Evolutionary conservation across 2,113 vertebrate species (phyloP), one percentile per base, ranked within the genome.

Genomic region (Catharus bicknelli): DNA sequence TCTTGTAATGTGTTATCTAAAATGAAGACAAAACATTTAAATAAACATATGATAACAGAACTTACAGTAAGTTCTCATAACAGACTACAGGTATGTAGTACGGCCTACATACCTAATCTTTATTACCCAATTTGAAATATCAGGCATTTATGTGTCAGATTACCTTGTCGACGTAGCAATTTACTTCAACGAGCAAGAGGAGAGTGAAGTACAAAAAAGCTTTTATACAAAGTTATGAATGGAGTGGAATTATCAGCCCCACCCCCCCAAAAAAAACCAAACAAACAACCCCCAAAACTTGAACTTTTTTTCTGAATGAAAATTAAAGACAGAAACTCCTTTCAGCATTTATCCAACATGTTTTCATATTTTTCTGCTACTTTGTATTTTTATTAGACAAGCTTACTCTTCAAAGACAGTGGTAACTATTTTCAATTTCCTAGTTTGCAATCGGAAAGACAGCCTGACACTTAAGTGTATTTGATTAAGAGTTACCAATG

Each of bases 1-100:
- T 57, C 29, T 88, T 42, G 22, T 70, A 30, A 51, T 38, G 38
- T 1, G n/a, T 48, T 90, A 79, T 6, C 97, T 98, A 93, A 94
- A 97, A 96, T 1, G 29, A 86, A 95, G 63, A 86, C 14, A 95
- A 80, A 91, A 51, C 16, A 25, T 2, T 66, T 78, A 58, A 47
- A 85, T 42, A 55, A 83, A 95, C 66, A 14, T 9, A 25, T 53
- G 36, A 48, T 63, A 80, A 36, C 4, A 67, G 48, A 86, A 62
- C 42, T 75, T 77, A 67, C 5, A 42, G 5, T 19, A 51, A 73
- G 25, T 67, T 58, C 43, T 42, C 26, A 48, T 61, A 78, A 36
- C 7, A 66, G 47, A 86, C 11, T 27, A 29, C 8, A 67, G 22
- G 16, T 42, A 42, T 51, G 25, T 12, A 50, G 36, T 50, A 51